These are phyloP conservation scores for Drosophila setifemur DNA, from an alignment of 1,140 invertebrate species.

Conservation along the genomic window DNA sequence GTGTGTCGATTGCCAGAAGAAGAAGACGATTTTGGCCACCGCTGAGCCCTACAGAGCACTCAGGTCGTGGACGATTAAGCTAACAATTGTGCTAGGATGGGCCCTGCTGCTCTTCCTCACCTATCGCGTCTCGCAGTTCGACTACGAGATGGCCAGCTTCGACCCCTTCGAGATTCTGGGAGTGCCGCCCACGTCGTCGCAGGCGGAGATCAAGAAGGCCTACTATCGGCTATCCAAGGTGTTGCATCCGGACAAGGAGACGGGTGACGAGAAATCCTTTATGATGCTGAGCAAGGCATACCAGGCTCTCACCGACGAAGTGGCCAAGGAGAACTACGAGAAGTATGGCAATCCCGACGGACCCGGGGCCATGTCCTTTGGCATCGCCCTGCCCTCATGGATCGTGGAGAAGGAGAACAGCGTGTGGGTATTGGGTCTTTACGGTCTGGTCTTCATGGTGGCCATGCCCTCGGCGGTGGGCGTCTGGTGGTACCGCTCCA, in stretches of 20 bases:
- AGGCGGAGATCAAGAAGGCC: conserved; percentile 96
- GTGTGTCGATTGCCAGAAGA: conserved; percentile 93
- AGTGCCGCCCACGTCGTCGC: conserved; percentile 91
- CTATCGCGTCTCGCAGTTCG: conserved; percentile 98
- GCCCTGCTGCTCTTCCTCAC: conserved; percentile 92
- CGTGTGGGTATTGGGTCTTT: conserved; percentile 97
- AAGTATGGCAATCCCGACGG: conserved; percentile 99
- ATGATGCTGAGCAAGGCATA: conserved; percentile 99
- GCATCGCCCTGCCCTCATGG: conserved; percentile 99
- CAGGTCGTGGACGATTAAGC: conserved; percentile 87
- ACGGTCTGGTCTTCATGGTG: conserved; percentile 98
- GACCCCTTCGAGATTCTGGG: conserved; percentile 98
- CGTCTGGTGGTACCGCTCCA: conserved; percentile 99
- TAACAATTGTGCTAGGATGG: conserved; percentile 93
- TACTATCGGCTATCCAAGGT: conserved; percentile 96
- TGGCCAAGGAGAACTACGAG: conserved; percentile 98
- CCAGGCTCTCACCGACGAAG: conserved; percentile 96
- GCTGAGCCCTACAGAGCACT: conserved; percentile 94
- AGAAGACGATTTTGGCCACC: conserved; percentile 90
- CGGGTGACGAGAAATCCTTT: conserved; percentile 98
- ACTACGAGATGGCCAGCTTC: conserved; percentile 99
- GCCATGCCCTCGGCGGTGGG: conserved; percentile 96
- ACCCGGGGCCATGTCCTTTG: conserved; percentile 98
- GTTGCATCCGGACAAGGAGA: conserved; percentile 98
- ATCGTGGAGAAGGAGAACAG: conserved; percentile 99